phyloP scores from a whole-genome alignment of 2,113 vertebrate species.

The Prochilodus magdalenae region DNA sequence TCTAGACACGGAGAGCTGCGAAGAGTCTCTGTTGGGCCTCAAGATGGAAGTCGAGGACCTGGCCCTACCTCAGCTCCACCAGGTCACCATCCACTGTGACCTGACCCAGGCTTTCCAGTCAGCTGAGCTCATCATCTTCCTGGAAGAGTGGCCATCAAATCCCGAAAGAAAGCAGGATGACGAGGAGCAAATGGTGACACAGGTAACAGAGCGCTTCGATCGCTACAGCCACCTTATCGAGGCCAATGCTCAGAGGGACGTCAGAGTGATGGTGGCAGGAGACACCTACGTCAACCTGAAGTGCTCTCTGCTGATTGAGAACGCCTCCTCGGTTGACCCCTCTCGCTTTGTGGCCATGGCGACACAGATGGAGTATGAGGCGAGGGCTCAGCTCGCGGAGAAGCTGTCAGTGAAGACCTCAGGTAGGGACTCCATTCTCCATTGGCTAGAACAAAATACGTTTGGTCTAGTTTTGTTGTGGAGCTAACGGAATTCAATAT shows the following conservation, averaged over 20 bases:
- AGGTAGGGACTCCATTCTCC: conserved; percentile 72
- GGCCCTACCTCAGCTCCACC: conserved; percentile 74
- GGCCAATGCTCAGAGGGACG: conserved; percentile 73
- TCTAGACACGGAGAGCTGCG: conserved; percentile 68
- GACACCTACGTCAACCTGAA: conserved; percentile 84
- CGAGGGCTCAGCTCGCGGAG: conserved; percentile 79
- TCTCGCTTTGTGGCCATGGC: conserved; percentile 80
- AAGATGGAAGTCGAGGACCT: conserved; percentile 79
- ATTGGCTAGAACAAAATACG: not conserved
- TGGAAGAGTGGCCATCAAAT: conserved; percentile 75
- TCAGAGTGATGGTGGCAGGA: conserved; percentile 84
- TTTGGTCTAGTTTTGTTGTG: too few relatives aligned
- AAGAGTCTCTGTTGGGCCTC: conserved; percentile 69
- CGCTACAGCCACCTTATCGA: conserved; percentile 83
- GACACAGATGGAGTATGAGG: conserved; percentile 80
- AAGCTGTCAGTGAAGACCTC: conserved; percentile 76
- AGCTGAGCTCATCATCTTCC: conserved; percentile 83
- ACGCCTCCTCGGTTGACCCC: conserved; percentile 69
- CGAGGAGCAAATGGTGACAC: conserved; percentile 58
- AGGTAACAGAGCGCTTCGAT: conserved; percentile 70
- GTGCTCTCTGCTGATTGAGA: conserved; percentile 74
- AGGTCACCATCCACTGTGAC: conserved; percentile 77
- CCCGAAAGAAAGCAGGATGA: conserved; percentile 42
- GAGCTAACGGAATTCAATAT: too few relatives aligned
- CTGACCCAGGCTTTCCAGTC: conserved; percentile 78